phyloP scores from a whole-genome alignment of 2,113 vertebrate genomes.

The Oenanthe melanoleuca region DNA sequence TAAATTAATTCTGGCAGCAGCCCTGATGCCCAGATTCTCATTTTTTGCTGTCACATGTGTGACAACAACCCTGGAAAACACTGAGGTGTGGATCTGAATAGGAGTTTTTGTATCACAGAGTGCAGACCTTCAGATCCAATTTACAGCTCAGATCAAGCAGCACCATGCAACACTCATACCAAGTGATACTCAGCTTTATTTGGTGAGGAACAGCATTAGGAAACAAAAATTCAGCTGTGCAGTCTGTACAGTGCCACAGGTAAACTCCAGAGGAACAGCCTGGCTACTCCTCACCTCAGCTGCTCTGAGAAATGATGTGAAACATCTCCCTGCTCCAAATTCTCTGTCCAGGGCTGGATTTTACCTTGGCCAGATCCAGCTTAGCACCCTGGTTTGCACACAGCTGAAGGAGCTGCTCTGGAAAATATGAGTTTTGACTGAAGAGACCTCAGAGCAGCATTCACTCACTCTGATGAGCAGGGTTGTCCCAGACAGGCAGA shows the following conservation, averaged over 20 bases:
- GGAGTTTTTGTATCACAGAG: background rate
- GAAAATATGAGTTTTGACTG: background rate
- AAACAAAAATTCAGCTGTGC: background rate
- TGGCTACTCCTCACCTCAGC: background rate
- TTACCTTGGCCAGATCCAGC: background rate
- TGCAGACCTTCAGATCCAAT: background rate
- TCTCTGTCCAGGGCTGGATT: background rate
- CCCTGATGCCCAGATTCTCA: background rate
- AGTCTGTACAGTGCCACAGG: background rate
- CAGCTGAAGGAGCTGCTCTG: background rate
- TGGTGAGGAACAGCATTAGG: background rate
- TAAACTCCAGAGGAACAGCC: background rate
- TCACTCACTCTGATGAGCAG: background rate
- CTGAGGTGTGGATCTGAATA: background rate
- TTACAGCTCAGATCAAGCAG: constrained; percentile 1
- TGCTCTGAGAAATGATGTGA: fast-evolving
- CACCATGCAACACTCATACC: background rate
- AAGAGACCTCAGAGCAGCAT: background rate
- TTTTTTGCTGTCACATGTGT: constrained; percentile 54
- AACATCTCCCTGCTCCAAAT: background rate
- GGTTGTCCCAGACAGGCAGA: background rate
- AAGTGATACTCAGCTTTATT: background rate
- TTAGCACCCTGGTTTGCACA: background rate
- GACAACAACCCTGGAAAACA: constrained; percentile 22
- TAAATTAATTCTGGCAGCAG: constrained; percentile 58